Conservation (phyloP, 1,140 invertebrate species). For the Caenorhabditis tropicalis region DNA sequence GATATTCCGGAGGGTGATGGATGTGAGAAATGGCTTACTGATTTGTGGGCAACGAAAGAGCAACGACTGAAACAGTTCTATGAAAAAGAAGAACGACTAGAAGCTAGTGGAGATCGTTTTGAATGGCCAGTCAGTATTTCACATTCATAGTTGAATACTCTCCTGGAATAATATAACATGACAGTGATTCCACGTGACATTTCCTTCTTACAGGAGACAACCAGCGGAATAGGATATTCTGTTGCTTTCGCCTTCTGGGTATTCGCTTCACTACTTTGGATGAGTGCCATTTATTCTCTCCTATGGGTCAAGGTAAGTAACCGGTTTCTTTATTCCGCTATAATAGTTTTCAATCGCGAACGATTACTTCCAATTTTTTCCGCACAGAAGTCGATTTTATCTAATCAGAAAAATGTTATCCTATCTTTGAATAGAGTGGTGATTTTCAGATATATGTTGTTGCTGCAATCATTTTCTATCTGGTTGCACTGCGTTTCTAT, state of each 20-base stretch:
- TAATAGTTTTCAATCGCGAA: not conserved
- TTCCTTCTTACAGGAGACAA: slow-evolving; percentile 56
- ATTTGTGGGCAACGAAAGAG: slow-evolving; percentile 81
- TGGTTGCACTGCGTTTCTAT: slow-evolving; percentile 42
- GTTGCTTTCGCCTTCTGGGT: slow-evolving; percentile 62
- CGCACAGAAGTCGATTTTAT: not conserved
- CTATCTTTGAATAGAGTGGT: too few species aligned
- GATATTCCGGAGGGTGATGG: slow-evolving; percentile 75
- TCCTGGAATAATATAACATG: too few species aligned
- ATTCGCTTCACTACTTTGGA: slow-evolving; percentile 59
- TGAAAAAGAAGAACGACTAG: slow-evolving; percentile 43
- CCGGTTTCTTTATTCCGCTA: not conserved
- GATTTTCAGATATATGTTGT: slow-evolving; percentile 56
- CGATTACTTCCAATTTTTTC: not conserved
- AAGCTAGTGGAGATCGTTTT: slow-evolving; percentile 59
- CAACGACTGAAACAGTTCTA: slow-evolving; percentile 46
- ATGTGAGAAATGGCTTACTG: slow-evolving; percentile 77
- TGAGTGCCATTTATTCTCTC: slow-evolving; percentile 53
- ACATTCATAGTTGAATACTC: too few species aligned
- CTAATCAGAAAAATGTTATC: too few species aligned
- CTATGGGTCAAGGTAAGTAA: slow-evolving; percentile 26
- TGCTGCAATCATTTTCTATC: slow-evolving; percentile 53
- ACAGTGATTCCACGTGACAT: slow-evolving; percentile 8
- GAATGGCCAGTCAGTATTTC: slow-evolving; percentile 62
- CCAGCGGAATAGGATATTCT: slow-evolving; percentile 55